Percentiles rank a stretch among this genome's conserved stretches.
Evolutionary conservation across 2,797 vertebrate genomes (phyloP).

Genomic region (Carcharodon carcharias): DNA sequence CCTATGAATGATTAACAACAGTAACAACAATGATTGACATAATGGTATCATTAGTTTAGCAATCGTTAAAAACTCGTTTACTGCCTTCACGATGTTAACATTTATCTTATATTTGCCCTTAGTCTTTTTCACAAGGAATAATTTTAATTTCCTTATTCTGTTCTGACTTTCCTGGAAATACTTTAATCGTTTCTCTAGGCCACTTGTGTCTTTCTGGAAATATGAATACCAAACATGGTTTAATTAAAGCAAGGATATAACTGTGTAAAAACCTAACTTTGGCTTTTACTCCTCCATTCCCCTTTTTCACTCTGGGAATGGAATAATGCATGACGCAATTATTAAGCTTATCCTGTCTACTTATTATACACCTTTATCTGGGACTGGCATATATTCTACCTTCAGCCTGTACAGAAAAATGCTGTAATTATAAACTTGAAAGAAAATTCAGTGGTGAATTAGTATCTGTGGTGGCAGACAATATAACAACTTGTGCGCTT

Average conservation of each 20-base stretch:
- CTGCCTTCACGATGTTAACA: background rate
- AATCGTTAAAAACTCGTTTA: background rate
- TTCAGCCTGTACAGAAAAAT: background rate
- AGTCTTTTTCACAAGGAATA: background rate
- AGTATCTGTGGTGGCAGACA: background rate
- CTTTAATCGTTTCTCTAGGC: background rate
- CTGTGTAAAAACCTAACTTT: background rate
- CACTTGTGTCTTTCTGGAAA: background rate
- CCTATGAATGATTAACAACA: background rate
- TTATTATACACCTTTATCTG: background rate
- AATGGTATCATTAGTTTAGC: constrained; percentile 9
- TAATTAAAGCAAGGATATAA: background rate
- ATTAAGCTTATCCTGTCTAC: background rate
- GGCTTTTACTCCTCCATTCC: background rate
- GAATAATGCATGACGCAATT: background rate
- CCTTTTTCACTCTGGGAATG: background rate
- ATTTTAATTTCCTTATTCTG: background rate
- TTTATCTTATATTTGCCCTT: background rate
- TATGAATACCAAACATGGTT: background rate
- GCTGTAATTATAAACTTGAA: background rate
- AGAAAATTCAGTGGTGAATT: background rate
- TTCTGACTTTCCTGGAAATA: background rate
- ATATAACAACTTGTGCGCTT: background rate
- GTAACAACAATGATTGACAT: background rate
- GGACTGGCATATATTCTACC: background rate